Percentiles rank a stretch among this genome's conserved stretches.
Evolutionary conservation across 2,888 invertebrate genomes (phyloP).

Genomic region (Apodemia hepburni): DNA sequence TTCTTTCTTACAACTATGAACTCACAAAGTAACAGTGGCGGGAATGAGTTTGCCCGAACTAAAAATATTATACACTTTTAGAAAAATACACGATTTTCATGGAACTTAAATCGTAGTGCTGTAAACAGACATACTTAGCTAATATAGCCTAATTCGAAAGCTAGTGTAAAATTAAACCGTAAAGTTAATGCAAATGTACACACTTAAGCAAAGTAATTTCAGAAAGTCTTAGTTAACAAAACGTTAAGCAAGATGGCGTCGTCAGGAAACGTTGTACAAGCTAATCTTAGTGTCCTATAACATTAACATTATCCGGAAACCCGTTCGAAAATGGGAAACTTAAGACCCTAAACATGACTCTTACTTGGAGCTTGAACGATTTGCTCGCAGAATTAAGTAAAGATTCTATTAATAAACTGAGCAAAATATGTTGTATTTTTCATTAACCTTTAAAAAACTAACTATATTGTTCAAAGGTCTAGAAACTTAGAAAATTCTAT

Average conservation of each 20-base stretch:
- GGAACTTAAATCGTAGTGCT: too few relatives aligned
- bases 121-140: neutral
- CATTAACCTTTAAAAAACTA: neutral
- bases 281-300: conserved; percentile 8
- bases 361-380: neutral
- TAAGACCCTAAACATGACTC: conserved; percentile 7
- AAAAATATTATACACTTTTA: too few relatives aligned
- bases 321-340: conserved; percentile 3
- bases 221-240: conserved; percentile 14
- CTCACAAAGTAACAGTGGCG: too few relatives aligned
- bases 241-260: conserved; percentile 1
- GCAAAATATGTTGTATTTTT: neutral
- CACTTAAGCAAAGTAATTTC: conserved; percentile 5
- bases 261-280: conserved; percentile 11
- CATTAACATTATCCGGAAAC: conserved; percentile 6
- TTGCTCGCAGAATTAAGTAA: neutral
- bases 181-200: conserved; percentile 6
- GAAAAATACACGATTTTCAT: too few relatives aligned
- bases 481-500: too few relatives aligned
- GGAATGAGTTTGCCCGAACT: too few relatives aligned
- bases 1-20: too few relatives aligned
- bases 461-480: neutral
- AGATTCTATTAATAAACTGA: neutral
- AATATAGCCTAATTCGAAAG: neutral
- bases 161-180: conserved; percentile 2